Evolutionary conservation across 1,140 invertebrate genomes (phyloP).

Genomic region (Subanguina moxae): DNA sequence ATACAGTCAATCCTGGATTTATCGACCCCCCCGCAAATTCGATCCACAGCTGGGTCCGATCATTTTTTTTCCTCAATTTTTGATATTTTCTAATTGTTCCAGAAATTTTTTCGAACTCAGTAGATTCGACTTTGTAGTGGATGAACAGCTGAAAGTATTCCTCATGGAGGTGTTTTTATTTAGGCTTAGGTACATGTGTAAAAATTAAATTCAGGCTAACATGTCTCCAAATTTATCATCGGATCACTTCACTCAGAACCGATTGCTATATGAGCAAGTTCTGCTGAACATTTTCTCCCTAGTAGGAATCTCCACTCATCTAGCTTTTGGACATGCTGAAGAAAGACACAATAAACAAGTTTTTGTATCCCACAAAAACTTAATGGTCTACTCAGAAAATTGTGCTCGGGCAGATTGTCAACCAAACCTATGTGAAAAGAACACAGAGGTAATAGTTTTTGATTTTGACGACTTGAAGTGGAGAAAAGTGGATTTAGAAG

Average conservation of each 20-base stretch:
- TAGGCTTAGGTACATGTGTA: neutral
- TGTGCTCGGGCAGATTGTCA: neutral
- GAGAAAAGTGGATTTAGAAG: conserved; percentile 57
- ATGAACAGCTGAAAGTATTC: conserved; percentile 79
- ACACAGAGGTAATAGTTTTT: conserved; percentile 11
- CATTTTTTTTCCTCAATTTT: too few relatives aligned
- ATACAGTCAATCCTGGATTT: too few relatives aligned
- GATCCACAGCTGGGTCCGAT: too few relatives aligned
- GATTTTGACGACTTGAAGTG: conserved; percentile 1
- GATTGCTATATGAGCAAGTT: conserved; percentile 82
- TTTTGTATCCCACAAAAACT: conserved; percentile 2
- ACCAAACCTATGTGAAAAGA: neutral
- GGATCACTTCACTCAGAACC: conserved; percentile 81
- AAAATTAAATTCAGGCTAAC: conserved; percentile 70
- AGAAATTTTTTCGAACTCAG: conserved; percentile 89
- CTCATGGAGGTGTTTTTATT: conserved; percentile 71
- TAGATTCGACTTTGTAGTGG: conserved; percentile 85
- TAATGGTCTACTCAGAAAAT: neutral
- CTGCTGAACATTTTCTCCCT: conserved; percentile 78
- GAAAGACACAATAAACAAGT: neutral
- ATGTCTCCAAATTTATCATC: conserved; percentile 96
- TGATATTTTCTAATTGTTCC: conserved; percentile 14
- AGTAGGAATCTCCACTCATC: conserved; percentile 70
- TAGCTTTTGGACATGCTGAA: conserved; percentile 47
- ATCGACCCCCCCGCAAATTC: too few relatives aligned